Conservation (phyloP, 2,797 vertebrate genomes). For the Sebastes umbrosus region DNA sequence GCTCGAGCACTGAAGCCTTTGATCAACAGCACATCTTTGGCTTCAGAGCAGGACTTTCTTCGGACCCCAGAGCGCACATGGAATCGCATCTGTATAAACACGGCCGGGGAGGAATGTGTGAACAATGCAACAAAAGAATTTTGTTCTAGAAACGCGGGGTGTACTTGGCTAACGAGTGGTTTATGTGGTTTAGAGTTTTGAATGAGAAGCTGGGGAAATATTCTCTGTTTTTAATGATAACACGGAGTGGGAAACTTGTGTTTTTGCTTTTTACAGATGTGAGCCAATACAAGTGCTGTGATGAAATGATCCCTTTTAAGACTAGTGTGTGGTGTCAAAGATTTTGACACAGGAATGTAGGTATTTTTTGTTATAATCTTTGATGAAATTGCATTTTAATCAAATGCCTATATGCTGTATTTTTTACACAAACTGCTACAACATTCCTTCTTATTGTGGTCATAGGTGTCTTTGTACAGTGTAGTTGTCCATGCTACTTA, state of each 20-base stretch:
- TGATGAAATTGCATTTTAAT: background rate
- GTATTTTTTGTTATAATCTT: background rate
- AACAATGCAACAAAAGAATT: slow-evolving; percentile 90
- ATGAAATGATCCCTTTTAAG: slow-evolving; percentile 34
- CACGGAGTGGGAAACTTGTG: slow-evolving; percentile 54
- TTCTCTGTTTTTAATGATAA: slow-evolving; percentile 76
- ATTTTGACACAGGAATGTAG: background rate
- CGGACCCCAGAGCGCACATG: slow-evolving; percentile 85
- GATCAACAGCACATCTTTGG: slow-evolving; percentile 90
- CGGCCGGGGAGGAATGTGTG: slow-evolving; percentile 87
- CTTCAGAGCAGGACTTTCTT: slow-evolving; percentile 78
- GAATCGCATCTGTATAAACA: slow-evolving; percentile 99
- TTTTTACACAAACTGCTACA: background rate
- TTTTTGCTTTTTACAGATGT: slow-evolving; percentile 56
- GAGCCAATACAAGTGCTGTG: slow-evolving; percentile 26
- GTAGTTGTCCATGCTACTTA: background rate
- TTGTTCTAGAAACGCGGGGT: slow-evolving; percentile 73
- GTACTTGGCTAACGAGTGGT: slow-evolving; percentile 69
- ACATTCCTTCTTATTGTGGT: background rate
- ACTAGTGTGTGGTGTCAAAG: background rate
- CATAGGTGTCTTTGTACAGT: background rate
- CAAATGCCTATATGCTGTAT: background rate
- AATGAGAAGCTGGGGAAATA: slow-evolving; percentile 73
- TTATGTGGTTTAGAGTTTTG: slow-evolving; percentile 73
- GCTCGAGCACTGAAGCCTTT: slow-evolving; percentile 91